Base-by-base conservation (phyloP, 2,888 invertebrate genomes). In the Matsumyia berberina region DNA sequence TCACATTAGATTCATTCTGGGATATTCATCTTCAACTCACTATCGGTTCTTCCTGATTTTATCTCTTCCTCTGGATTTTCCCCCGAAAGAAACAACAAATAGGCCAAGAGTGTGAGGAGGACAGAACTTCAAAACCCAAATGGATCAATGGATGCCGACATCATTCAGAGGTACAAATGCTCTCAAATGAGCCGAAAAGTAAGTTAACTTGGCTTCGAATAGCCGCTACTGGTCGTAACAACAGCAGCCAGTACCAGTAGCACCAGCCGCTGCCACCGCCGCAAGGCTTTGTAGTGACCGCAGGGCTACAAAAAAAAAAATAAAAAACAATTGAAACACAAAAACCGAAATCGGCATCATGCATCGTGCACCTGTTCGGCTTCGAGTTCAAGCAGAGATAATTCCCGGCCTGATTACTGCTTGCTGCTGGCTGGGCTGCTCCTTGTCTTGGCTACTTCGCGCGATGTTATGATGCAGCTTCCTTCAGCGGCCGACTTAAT, bases 151-250 rank as follows among this genome's bases (percentile, higher is more conserved):
- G 82, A 80, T 79, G 86, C 86, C 86, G 86, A 74, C 86, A 87
- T 80, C 85, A 80, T 85, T 85, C 70, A 85, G 64, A 85, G 74
- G 79, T 67, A 86, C 82, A 86, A 86, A 83, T 87, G 86, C 85
- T 81, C 87, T 87, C 85, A 87, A 87, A 87, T 87, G 82, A 87
- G 82, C 85, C 86, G 86, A 86, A 86, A 86, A 87, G 77, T 81
- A 69, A 85, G 85, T 85, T 85, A 85, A 85, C 85, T 85, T 66
- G 74, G 80, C 74, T 85, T 66, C 55, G 70, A 85, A 80, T 85
- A 76, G 80, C 80, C 74, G 80, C 85, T 85, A 80, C 85, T 60
- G 80, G 76, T 80, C 66, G 74, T 70, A 74, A 58, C 82, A 64
- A 64, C 85, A 74, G 73, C 74, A 73, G 66, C 2, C 24, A 24